Conservation (phyloP, 2,888 invertebrate species). For the Acrobasis repandana region DNA sequence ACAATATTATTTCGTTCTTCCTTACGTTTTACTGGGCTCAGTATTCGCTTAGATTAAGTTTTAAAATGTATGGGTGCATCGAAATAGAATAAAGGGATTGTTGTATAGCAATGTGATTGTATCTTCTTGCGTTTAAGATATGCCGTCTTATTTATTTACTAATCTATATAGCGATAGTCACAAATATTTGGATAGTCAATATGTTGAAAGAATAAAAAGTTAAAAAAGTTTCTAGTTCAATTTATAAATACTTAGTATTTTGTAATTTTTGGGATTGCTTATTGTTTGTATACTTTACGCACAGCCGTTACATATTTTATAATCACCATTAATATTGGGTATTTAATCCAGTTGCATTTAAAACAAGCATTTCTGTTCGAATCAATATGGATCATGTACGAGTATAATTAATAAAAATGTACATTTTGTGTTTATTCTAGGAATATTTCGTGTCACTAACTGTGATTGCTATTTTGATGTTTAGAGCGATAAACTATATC, state of each 20-base stretch:
- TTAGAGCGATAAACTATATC: constrained; percentile 7
- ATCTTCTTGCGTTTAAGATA: no score
- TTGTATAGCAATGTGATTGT: not conserved
- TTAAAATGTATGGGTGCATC: constrained; percentile 9
- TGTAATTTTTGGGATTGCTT: not conserved
- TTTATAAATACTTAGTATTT: not conserved
- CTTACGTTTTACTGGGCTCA: constrained; percentile 10
- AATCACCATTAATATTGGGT: not conserved
- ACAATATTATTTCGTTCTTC: constrained; percentile 10
- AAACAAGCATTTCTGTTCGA: constrained; percentile 14
- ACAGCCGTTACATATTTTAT: not conserved
- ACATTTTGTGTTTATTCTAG: not conserved
- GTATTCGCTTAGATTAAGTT: constrained; percentile 6
- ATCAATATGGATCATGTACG: not conserved
- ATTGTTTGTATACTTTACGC: not conserved
- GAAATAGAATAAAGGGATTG: not conserved
- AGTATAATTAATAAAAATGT: not conserved
- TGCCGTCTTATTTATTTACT: no score
- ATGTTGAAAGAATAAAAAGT: no score
- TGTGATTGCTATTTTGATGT: constrained; percentile 16
- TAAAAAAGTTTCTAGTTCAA: no score
- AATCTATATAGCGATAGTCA: not conserved
- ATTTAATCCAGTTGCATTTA: constrained; percentile 18
- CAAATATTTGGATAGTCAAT: not conserved
- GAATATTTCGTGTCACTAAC: constrained; percentile 11